Evolutionary conservation across 1,140 invertebrate species (phyloP).

Genomic region (Heliconius himera): DNA sequence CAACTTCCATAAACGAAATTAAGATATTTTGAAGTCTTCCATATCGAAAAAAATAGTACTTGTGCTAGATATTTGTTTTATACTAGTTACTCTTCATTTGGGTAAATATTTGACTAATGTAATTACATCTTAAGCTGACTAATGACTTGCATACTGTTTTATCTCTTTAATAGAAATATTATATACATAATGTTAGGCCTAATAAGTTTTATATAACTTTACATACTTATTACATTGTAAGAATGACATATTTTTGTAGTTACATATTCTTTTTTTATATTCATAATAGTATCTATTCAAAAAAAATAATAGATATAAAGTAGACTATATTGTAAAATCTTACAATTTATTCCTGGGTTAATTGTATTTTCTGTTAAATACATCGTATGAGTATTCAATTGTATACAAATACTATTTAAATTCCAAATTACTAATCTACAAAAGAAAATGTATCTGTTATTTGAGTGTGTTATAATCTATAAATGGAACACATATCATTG

Average conservation of each 20-base stretch:
- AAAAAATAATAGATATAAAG: neutral
- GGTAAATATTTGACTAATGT: slow-evolving; percentile 63
- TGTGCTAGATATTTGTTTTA: slow-evolving; percentile 72
- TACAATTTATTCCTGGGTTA: neutral
- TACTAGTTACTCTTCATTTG: slow-evolving; percentile 65
- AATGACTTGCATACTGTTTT: slow-evolving; percentile 9
- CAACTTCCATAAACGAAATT: slow-evolving; percentile 77
- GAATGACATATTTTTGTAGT: slow-evolving; percentile 11
- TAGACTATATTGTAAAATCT: slow-evolving; percentile 1
- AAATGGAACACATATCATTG: slow-evolving; percentile 7
- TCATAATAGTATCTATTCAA: neutral
- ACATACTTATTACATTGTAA: slow-evolving; percentile 15
- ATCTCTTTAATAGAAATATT: slow-evolving; percentile 9
- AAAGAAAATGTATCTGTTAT: neutral
- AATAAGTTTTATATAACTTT: slow-evolving; percentile 11
- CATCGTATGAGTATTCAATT: neutral
- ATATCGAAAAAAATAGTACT: slow-evolving; percentile 77
- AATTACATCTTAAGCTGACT: slow-evolving; percentile 14
- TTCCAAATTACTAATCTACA: neutral
- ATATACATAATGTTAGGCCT: neutral
- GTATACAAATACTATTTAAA: neutral
- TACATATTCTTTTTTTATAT: slow-evolving; percentile 15
- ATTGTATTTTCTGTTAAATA: neutral
- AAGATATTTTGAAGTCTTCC: slow-evolving; percentile 76
- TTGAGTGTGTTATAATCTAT: neutral